Percentiles rank a stretch among this genome's conserved stretches.
Evolutionary conservation across 2,797 vertebrate species (phyloP).

Genomic region (Microctenopoma steveboyesi): DNA sequence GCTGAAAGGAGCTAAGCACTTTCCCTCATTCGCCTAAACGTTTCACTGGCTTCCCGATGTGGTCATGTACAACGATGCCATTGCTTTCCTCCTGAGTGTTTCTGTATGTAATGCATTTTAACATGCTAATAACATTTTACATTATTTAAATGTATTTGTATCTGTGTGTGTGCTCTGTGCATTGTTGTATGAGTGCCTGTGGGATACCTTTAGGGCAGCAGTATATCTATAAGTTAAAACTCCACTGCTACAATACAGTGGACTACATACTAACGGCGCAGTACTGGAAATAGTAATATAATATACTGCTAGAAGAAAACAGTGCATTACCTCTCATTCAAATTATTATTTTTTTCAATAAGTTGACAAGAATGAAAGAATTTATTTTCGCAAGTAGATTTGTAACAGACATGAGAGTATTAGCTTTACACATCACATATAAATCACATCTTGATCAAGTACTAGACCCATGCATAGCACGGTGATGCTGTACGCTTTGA

Average conservation of each 20-base stretch:
- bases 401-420: neutral
- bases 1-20: constrained; percentile 28
- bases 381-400: neutral
- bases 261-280: neutral
- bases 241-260: neutral
- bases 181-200: neutral
- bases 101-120: constrained; percentile 50
- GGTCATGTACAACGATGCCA: constrained; percentile 58
- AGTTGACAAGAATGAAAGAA: neutral
- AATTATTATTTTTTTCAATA: neutral
- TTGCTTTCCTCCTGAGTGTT: constrained; percentile 47
- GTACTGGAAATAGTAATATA: neutral
- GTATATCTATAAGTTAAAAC: constrained; percentile 20
- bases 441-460: constrained; percentile 10
- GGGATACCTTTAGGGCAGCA: constrained; percentile 16
- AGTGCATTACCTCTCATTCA: neutral
- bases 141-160: constrained; percentile 60
- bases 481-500: neutral
- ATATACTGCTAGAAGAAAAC: neutral
- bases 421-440: constrained; percentile 4
- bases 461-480: neutral
- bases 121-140: constrained; percentile 49
- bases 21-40: neutral
- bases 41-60: constrained; percentile 30
- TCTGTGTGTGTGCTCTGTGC: constrained; percentile 4